Evolutionary conservation across 23 tunicate species (phyloP).

Genomic region (Ciona savignyi): DNA sequence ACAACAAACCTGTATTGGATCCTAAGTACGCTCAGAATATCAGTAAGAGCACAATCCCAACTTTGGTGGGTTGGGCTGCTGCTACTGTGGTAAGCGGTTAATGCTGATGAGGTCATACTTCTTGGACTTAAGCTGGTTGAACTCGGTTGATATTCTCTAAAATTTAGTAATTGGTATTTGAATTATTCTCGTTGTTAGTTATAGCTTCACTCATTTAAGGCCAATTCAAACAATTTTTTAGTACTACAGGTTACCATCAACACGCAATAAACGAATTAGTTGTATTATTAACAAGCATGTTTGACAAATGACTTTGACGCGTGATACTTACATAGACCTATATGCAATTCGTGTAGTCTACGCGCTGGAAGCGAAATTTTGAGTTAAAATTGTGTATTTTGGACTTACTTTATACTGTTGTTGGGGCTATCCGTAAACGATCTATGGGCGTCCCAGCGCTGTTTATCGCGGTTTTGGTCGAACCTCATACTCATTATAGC

Average conservation of each 20-base stretch:
- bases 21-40: conserved; percentile 70
- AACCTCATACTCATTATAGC: too few relatives aligned
- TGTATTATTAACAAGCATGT: too few relatives aligned
- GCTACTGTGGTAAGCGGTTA: conserved; percentile 44
- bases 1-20: conserved; percentile 82
- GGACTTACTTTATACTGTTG: background rate
- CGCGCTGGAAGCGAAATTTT: conserved; percentile 3
- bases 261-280: too few relatives aligned
- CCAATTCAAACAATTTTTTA: too few relatives aligned
- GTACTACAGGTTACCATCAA: too few relatives aligned
- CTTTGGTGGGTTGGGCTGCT: conserved; percentile 56
- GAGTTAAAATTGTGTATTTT: background rate
- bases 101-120: conserved; percentile 26
- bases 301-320: too few relatives aligned
- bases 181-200: too few relatives aligned
- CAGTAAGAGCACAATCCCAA: conserved; percentile 79
- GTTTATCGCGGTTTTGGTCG: too few relatives aligned
- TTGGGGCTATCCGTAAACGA: background rate
- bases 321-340: conserved; percentile 38
- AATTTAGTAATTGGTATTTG: too few relatives aligned
- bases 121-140: background rate
- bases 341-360: conserved; percentile 13
- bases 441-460: background rate
- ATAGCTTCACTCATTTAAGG: too few relatives aligned
- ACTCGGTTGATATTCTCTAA: background rate